A percentile compares a stretch with the other conserved stretches of the same genome.
These are phyloP conservation scores for Pristionchus entomophagus DNA, from an alignment of 2,888 invertebrate species.

Conservation along the genomic window DNA sequence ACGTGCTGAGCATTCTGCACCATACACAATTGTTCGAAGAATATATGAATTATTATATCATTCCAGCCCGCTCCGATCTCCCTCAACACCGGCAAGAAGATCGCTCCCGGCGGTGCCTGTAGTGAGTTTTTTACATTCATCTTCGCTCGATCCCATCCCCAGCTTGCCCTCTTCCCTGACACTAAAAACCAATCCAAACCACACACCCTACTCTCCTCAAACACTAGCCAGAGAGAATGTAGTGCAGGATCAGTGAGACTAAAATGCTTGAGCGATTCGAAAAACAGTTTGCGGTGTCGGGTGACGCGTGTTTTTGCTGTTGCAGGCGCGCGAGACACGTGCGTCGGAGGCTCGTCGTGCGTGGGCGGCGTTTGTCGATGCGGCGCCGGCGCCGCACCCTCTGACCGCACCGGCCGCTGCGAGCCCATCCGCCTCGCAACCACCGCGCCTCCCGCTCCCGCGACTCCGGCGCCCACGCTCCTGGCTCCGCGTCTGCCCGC, in stretches of 20 bases:
- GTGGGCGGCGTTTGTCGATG: conserved; percentile 72
- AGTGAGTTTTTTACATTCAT: conserved; percentile 18
- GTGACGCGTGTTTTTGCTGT: conserved; percentile 50
- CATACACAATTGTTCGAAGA: background rate
- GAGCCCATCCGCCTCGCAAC: conserved; percentile 51
- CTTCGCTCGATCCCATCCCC: conserved; percentile 31
- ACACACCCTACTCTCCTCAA: background rate
- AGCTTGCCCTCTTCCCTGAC: background rate
- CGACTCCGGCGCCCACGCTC: conserved; percentile 30
- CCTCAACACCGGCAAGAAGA: conserved; percentile 26
- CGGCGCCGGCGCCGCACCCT: conserved; percentile 70
- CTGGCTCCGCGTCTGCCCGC: conserved; percentile 47
- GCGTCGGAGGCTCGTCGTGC: conserved; percentile 73
- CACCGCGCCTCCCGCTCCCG: background rate
- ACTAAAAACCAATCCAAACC: background rate
- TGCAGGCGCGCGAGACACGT: conserved; percentile 72
- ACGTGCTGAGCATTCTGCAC: background rate
- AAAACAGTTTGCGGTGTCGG: conserved; percentile 28
- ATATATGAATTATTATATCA: background rate
- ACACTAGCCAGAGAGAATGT: conserved; percentile 12
- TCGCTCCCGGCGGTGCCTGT: conserved; percentile 36
- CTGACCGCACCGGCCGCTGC: conserved; percentile 60
- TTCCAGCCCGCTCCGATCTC: conserved; percentile 38
- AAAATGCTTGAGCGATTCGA: background rate
- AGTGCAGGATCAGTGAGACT: background rate